These are phyloP conservation scores for Rhinogobio ventralis DNA, from an alignment of 2,797 vertebrate species.

Conservation along the genomic window DNA sequence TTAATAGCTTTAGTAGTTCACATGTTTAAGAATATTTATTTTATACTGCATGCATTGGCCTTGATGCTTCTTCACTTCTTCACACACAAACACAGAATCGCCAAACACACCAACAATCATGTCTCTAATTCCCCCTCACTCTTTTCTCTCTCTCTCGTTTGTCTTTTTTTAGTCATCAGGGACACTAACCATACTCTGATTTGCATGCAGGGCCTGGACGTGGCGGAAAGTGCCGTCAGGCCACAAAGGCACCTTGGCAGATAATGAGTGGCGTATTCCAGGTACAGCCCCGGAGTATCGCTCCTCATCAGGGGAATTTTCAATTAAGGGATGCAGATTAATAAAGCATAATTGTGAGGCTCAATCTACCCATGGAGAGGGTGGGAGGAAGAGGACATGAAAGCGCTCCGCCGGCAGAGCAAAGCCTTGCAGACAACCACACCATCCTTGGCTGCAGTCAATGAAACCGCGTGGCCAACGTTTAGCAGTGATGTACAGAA, in stretches of 20 bases:
- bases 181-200: conserved; percentile 59
- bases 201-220: conserved; percentile 58
- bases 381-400: conserved; percentile 46
- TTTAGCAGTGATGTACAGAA: conserved; percentile 25
- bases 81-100: conserved; percentile 9
- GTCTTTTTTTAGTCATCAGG: conserved; percentile 58
- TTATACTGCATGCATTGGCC: neutral
- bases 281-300: conserved; percentile 72
- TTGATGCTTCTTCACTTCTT: neutral
- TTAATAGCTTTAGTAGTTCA: neutral
- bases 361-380: conserved; percentile 65
- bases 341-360: conserved; percentile 82
- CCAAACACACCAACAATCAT: conserved; percentile 9
- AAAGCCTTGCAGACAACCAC: conserved; percentile 33
- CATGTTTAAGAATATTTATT: neutral
- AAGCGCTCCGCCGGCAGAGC: conserved; percentile 15
- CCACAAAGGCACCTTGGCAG: conserved; percentile 86
- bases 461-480: conserved; percentile 4
- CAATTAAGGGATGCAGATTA: conserved; percentile 87
- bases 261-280: conserved; percentile 82
- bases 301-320: conserved; percentile 77
- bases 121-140: conserved; percentile 22
- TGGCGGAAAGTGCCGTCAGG: conserved; percentile 56
- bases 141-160: conserved; percentile 38
- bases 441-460: conserved; percentile 30